A percentile compares a stretch with the other conserved stretches of the same genome.
These are phyloP conservation scores for Telmatochromis brachygnathus DNA, from an alignment of 2,113 vertebrate genomes.

Conservation along the genomic window DNA sequence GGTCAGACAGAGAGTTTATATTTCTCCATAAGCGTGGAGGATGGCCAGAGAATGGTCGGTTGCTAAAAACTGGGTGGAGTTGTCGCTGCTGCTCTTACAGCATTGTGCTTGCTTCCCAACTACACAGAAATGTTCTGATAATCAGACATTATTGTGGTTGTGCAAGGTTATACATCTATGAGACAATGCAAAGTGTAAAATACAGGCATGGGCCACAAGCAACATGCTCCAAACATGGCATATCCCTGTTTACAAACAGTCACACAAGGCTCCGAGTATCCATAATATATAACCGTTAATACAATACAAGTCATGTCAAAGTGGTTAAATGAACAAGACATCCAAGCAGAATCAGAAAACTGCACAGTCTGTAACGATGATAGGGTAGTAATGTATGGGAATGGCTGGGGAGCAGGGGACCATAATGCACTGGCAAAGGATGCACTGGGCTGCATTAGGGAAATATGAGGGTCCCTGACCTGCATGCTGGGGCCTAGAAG, in stretches of 20 bases:
- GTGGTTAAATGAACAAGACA: slow-evolving; percentile 20
- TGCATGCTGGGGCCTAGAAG: slow-evolving; percentile 83
- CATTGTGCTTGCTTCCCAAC: neutral
- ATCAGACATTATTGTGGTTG: neutral
- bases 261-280: neutral
- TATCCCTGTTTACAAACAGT: neutral
- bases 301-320: slow-evolving; percentile 25
- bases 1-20: slow-evolving; percentile 13
- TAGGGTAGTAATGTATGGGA: slow-evolving; percentile 14
- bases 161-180: neutral
- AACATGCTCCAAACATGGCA: slow-evolving; percentile 55
- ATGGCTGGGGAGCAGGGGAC: slow-evolving; percentile 6
- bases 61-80: slow-evolving; percentile 16
- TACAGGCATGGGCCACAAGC: slow-evolving; percentile 46
- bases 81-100: slow-evolving; percentile 11
- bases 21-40: slow-evolving; percentile 1
- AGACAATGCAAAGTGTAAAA: neutral
- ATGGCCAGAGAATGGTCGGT: slow-evolving; percentile 21
- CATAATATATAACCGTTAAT: neutral
- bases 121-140: neutral
- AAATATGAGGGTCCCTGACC: slow-evolving; percentile 78
- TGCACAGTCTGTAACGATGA: slow-evolving; percentile 32
- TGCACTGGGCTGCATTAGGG: slow-evolving; percentile 26
- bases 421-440: slow-evolving; percentile 40
- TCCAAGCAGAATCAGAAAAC: slow-evolving; percentile 23